Evolutionary conservation across 2,113 vertebrate genomes (phyloP), one percentile per base, ranked within the genome.

Genomic region (Tichodroma muraria): DNA sequence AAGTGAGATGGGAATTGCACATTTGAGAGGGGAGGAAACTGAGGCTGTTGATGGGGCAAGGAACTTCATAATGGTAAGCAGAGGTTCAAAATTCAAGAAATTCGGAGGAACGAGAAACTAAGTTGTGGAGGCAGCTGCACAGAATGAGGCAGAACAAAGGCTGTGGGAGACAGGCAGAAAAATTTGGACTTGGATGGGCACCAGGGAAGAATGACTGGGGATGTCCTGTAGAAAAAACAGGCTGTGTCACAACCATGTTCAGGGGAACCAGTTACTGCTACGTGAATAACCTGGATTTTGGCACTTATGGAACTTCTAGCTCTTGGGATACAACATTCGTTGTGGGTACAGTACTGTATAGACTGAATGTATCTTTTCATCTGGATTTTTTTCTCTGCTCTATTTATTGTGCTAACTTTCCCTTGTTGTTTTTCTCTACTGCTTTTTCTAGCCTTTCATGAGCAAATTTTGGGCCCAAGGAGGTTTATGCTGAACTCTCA

Each of bases 331-430:
- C 80, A 78, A 57, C 42, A 30, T 63, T 75, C 42, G 93, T 66
- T 93, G 38, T 90, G 72, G 53, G 15, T 80, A 63, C 93, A 73
- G 77, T 53, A 66, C 64, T 64, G 47, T 88, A 75, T 63, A 70
- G 72, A 54, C 50, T 80, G 68, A 88, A 90, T 47, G 38, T 80
- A 83, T 93, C 40, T 92, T 95, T 92, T 83, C 52, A 88, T 73
- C 56, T 86, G 88, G 49, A 84, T 84, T 93, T 94, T 86, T 93
- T 80, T 93, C 82, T 93, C 80, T 88, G 85, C 80, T 85, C 76
- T 95, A 33, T 95, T 96, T 95, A 82, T 88, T 93, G 59, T 75
- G 33, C 60, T 84, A 94, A 93, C 85, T 56, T 95, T 83, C 90
- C 88, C 80, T 69, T 79, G 31, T 69, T 85, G 80, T 80, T 93